phyloP scores from a whole-genome alignment of 2,888 invertebrate genomes.

The Uropetala carovei region DNA sequence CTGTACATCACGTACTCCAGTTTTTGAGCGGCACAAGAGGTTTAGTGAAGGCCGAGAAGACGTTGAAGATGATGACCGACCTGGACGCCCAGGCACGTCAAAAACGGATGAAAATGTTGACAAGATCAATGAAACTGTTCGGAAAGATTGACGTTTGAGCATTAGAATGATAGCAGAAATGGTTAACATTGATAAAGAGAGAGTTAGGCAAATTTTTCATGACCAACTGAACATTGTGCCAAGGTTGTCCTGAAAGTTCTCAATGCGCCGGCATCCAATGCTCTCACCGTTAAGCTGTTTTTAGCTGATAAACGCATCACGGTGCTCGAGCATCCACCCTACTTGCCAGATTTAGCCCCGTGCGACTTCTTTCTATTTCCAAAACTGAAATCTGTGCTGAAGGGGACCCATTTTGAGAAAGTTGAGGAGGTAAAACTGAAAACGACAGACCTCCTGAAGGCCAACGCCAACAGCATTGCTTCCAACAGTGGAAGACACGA shows the following conservation, averaged over 20 bases:
- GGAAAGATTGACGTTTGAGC: no score
- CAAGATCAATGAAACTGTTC: neutral
- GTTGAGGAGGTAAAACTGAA: no score
- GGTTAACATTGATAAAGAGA: neutral
- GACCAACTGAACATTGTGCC: neutral
- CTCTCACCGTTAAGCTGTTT: no score
- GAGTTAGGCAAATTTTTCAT: neutral
- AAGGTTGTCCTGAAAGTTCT: no score
- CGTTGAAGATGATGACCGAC: neutral
- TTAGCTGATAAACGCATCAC: conserved; percentile 41
- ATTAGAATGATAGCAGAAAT: no score
- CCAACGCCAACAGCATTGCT: no score
- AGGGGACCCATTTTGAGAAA: no score
- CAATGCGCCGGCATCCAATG: no score
- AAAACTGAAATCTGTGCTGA: no score
- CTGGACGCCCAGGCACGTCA: neutral
- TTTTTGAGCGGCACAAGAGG: conserved; percentile 67
- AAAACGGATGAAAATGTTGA: neutral
- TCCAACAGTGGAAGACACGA: no score
- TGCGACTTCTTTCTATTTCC: conserved; percentile 69
- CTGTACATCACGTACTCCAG: conserved; percentile 65
- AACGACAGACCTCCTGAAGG: no score
- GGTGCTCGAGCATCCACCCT: conserved; percentile 68
- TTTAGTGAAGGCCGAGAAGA: conserved; percentile 65
- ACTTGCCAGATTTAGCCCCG: conserved; percentile 70